phyloP scores from a whole-genome alignment of 2,797 vertebrate species.

The Gastrophryne carolinensis region DNA sequence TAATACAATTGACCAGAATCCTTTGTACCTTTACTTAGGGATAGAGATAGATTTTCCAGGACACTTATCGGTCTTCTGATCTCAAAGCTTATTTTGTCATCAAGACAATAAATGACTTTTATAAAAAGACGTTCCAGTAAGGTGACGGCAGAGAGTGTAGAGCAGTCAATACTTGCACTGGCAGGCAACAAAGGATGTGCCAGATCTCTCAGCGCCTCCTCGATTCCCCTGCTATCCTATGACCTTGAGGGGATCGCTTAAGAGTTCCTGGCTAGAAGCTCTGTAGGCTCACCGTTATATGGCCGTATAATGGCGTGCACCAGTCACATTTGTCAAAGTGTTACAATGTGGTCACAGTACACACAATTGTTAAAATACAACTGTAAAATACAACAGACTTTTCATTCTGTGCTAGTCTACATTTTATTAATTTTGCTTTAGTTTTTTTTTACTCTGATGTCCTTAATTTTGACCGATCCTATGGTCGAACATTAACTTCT shows the following conservation, averaged over 20 bases:
- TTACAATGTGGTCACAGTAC: too few relatives aligned
- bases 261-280: constrained; percentile 2
- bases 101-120: background rate
- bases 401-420: too few relatives aligned
- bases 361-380: too few relatives aligned
- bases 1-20: too few relatives aligned
- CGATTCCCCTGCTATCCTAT: background rate
- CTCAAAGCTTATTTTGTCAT: background rate
- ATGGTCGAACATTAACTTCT: too few relatives aligned
- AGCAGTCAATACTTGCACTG: constrained; percentile 22
- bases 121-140: background rate
- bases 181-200: background rate
- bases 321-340: background rate
- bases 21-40: too few relatives aligned
- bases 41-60: background rate
- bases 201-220: background rate
- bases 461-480: too few relatives aligned
- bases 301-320: background rate
- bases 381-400: too few relatives aligned
- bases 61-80: background rate
- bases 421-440: too few relatives aligned
- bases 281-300: constrained; percentile 8
- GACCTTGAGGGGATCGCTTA: constrained; percentile 5
- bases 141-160: background rate
- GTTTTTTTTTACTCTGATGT: too few relatives aligned